Evolutionary conservation across 1,140 invertebrate species (phyloP), one percentile per base, ranked within the genome.

Genomic region (Rhyacophila brunnea): DNA sequence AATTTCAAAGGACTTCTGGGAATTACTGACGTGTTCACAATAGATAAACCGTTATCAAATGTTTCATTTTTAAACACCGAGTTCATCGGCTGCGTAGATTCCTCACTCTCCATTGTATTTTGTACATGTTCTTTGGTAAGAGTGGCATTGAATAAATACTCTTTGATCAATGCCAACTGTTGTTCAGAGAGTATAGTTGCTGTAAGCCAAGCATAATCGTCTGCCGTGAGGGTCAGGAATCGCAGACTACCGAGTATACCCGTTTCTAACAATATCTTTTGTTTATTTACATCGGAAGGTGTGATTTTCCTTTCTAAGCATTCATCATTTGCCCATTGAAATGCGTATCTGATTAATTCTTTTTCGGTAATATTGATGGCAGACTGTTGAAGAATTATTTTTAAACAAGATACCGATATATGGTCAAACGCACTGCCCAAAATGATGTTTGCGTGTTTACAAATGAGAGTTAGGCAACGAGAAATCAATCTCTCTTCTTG

Each of bases 271-370:
- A 82, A 64, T 13, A 81, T 58, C 51, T 71, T 64, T 45, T 73
- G 64, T 65, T 74, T 72, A 62, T 74, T 78, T 47, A 73, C 68
- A 52, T 72, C 58, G 43, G 70, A 69, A 17, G 56, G 53, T 46
- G 67, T 43, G 6, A 79, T 55, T 48, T 70, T 65, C 66, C 69
- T 71, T 51, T 74, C 68, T 62, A 74, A 61, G 66, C 79, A 82
- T 59, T 79, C 78, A 58, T 67, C 65, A 58, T 67, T 46, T 23
- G 75, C 73, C 81, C 81, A 83, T 62, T 78, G 70, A 67, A 81
- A 71, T 32, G 74, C 70, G 62, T 73, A 66, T 42, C 71, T 71
- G 32, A 81, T 75, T 0, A 82, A 69, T 61, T 78, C 71, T 57
- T 73, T 75, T 73, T 80, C 75, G 20, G 52, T 68, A 23, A 78